These are phyloP conservation scores for Sebastes matsubarae DNA, from an alignment of 2,797 vertebrate genomes.

Conservation along the genomic window DNA sequence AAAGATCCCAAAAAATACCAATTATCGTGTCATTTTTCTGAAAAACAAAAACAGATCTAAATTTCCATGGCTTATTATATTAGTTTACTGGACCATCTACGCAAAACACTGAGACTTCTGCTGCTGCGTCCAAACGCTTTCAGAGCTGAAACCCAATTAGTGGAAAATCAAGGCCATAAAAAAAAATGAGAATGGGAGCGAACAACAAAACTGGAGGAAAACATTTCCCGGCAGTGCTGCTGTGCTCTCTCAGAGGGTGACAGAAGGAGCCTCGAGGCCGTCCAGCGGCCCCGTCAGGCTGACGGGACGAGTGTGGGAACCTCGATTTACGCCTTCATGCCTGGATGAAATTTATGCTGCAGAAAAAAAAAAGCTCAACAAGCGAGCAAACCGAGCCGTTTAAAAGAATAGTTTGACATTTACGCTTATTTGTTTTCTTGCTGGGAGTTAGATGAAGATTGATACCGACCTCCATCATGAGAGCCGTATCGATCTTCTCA, in stretches of 20 bases:
- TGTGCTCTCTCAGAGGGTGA: slow-evolving; percentile 36
- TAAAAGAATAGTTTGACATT: neutral
- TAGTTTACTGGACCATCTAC: slow-evolving; percentile 1
- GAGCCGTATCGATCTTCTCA: neutral
- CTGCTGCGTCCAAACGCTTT: slow-evolving; percentile 8
- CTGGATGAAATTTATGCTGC: slow-evolving; percentile 17
- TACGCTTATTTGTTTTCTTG: neutral
- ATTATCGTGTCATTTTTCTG: slow-evolving; percentile 29
- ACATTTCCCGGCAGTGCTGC: slow-evolving; percentile 40
- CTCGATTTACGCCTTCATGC: neutral
- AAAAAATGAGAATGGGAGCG: slow-evolving; percentile 17
- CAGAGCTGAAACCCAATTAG: slow-evolving; percentile 40
- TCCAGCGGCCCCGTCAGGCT: slow-evolving; percentile 7
- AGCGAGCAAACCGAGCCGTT: neutral
- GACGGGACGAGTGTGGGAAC: slow-evolving; percentile 46
- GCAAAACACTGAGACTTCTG: neutral
- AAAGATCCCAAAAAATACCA: slow-evolving; percentile 19
- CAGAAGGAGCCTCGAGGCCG: slow-evolving; percentile 35
- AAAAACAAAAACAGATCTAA: neutral
- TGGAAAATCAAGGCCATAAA: slow-evolving; percentile 57
- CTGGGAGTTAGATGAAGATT: neutral
- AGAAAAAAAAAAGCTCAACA: neutral
- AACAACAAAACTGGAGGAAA: slow-evolving; percentile 48
- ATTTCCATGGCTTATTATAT: slow-evolving; percentile 28
- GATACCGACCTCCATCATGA: neutral